Evolutionary conservation across 2,888 invertebrate genomes (phyloP).

Genomic region (Hoplodrina blanda): DNA sequence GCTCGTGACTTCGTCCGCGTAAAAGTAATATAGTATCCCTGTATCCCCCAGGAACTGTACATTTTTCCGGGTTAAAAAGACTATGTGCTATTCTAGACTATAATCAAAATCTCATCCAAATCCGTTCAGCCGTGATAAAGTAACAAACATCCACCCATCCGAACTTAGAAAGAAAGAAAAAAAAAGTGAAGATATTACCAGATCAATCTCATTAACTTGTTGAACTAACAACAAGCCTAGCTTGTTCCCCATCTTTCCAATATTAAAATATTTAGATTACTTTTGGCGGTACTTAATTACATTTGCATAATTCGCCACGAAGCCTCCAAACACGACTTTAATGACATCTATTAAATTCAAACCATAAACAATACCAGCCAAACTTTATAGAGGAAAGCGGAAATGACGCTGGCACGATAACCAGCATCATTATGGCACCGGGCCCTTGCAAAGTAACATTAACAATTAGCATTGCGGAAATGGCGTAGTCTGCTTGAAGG

Average conservation of each 20-base stretch:
- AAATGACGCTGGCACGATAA: constrained; percentile 61
- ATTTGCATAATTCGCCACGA: constrained; percentile 48
- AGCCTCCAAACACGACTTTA: constrained; percentile 30
- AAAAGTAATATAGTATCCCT: too few species aligned
- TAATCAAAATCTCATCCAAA: too few species aligned
- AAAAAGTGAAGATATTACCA: background rate
- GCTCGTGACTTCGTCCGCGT: too few species aligned
- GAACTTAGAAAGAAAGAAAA: too few species aligned
- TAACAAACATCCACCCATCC: too few species aligned
- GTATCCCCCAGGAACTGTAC: too few species aligned
- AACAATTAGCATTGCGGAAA: constrained; percentile 64
- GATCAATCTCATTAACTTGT: background rate
- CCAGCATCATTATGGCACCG: constrained; percentile 57
- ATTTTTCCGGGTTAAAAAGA: too few species aligned
- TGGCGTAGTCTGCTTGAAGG: constrained; percentile 58
- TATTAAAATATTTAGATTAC: constrained; percentile 20
- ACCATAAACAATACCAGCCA: constrained; percentile 54
- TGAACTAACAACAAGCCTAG: background rate
- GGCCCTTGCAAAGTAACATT: constrained; percentile 61
- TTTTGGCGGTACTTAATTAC: constrained; percentile 17
- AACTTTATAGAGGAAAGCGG: constrained; percentile 52
- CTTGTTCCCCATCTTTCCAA: background rate
- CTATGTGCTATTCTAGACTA: too few species aligned
- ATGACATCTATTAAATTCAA: constrained; percentile 25
- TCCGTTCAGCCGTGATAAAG: too few species aligned